Conservation (phyloP, 1,140 invertebrate species). For the Ruditapes philippinarum region DNA sequence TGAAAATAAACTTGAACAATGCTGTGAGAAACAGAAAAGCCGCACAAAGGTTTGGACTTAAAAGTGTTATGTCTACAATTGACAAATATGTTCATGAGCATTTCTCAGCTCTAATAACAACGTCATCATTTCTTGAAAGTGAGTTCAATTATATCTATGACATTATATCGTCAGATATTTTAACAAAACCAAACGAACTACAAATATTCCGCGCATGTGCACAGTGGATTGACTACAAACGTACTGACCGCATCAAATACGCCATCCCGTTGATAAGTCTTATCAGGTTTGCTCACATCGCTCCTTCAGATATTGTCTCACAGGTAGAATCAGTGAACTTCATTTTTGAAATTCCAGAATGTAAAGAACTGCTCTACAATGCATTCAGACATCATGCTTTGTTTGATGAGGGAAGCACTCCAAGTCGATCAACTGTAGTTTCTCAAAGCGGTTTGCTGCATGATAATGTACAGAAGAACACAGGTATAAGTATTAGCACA, state of each 20-base stretch:
- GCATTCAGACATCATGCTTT: constrained; percentile 58
- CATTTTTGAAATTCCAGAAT: constrained; percentile 47
- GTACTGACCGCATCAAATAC: background rate
- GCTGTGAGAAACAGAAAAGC: background rate
- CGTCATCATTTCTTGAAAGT: constrained; percentile 19
- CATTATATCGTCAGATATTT: constrained; percentile 38
- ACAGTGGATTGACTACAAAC: constrained; percentile 39
- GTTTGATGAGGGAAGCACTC: background rate
- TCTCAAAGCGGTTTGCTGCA: background rate
- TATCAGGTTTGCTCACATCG: constrained; percentile 20
- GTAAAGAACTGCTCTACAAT: constrained; percentile 57
- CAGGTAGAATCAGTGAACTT: constrained; percentile 31
- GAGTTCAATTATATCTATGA: constrained; percentile 29
- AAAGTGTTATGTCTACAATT: background rate
- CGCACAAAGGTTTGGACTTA: constrained; percentile 8
- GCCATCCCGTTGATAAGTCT: constrained; percentile 42
- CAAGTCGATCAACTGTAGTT: background rate
- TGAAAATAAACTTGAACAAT: constrained; percentile 12
- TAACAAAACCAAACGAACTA: constrained; percentile 30
- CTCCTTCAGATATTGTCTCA: constrained; percentile 36
- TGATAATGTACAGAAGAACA: background rate
- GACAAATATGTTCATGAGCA: constrained; percentile 31
- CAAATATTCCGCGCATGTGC: constrained; percentile 56
- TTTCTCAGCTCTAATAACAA: background rate
- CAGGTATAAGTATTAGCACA: background rate